These are phyloP conservation scores for Theristicus caerulescens DNA, from an alignment of 2,113 vertebrate genomes.

Conservation along the genomic window DNA sequence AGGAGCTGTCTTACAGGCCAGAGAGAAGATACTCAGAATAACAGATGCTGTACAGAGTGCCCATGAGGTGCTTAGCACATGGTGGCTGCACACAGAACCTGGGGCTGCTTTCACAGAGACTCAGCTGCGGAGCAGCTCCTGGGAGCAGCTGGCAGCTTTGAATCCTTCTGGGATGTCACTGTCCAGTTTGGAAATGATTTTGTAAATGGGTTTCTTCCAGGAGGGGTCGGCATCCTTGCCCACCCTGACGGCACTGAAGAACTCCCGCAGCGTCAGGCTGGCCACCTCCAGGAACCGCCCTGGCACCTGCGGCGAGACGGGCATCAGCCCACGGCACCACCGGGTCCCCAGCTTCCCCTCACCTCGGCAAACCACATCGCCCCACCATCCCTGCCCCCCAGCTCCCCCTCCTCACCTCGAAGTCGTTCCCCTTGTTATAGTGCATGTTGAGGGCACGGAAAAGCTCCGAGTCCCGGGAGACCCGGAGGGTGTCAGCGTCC, in stretches of 20 bases:
- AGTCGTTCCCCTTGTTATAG: conserved; percentile 96
- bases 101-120: neutral
- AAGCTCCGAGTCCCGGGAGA: conserved; percentile 89
- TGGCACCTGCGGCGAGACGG: conserved; percentile 81
- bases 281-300: conserved; percentile 91
- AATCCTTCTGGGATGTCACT: conserved; percentile 90
- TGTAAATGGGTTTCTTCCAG: conserved; percentile 99
- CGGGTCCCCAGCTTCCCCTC: rapidly evolving
- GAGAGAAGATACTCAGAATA: neutral
- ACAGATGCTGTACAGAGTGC: neutral
- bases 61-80: neutral
- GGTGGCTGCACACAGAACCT: neutral
- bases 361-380: rapidly evolving
- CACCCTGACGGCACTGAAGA: conserved; percentile 86
- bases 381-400: rapidly evolving
- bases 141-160: conserved; percentile 84
- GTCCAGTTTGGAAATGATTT: conserved; percentile 98
- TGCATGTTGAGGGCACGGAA: conserved; percentile 91
- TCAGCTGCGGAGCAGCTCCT: conserved; percentile 62
- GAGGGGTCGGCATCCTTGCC: conserved; percentile 92
- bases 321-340: neutral
- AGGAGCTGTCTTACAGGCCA: neutral
- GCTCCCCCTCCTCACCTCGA: conserved; percentile 80
- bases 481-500: conserved; percentile 79
- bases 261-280: conserved; percentile 90